Conservation (phyloP, 2,888 invertebrate genomes). For the Enchytraeus crypticus region DNA sequence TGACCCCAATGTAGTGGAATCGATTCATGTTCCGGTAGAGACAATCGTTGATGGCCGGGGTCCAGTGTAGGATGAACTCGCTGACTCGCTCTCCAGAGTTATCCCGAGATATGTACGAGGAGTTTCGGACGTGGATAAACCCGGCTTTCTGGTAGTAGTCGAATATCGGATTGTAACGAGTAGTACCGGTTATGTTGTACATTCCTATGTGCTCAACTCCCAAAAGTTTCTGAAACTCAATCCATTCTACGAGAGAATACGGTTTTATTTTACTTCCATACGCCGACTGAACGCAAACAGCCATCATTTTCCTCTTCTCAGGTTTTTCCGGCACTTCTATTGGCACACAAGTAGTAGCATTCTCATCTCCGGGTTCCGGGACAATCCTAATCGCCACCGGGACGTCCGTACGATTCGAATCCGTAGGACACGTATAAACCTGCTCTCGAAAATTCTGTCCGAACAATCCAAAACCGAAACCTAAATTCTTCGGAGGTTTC, state of each 20-base stretch:
- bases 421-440: background rate
- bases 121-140: background rate
- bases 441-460: background rate
- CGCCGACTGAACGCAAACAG: background rate
- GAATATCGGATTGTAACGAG: background rate
- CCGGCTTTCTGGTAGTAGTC: background rate
- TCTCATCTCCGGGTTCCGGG: no score
- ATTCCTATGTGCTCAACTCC: conserved; percentile 1
- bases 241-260: conserved; percentile 3
- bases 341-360: no score
- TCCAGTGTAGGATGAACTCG: background rate
- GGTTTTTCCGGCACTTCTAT: background rate
- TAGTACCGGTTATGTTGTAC: background rate
- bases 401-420: background rate
- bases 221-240: conserved; percentile 4
- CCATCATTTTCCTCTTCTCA: background rate
- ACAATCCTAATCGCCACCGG: no score
- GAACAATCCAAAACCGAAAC: background rate
- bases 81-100: background rate
- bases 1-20: conserved; percentile 15
- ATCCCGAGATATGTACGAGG: background rate
- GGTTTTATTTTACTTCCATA: background rate
- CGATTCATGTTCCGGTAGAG: conserved; percentile 23
- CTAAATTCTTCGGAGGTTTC: background rate
- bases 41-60: conserved; percentile 20